Percentiles rank a stretch among this genome's conserved stretches.
Conservation (phyloP, 2,113 vertebrate genomes). For the Podilymbus podiceps region DNA sequence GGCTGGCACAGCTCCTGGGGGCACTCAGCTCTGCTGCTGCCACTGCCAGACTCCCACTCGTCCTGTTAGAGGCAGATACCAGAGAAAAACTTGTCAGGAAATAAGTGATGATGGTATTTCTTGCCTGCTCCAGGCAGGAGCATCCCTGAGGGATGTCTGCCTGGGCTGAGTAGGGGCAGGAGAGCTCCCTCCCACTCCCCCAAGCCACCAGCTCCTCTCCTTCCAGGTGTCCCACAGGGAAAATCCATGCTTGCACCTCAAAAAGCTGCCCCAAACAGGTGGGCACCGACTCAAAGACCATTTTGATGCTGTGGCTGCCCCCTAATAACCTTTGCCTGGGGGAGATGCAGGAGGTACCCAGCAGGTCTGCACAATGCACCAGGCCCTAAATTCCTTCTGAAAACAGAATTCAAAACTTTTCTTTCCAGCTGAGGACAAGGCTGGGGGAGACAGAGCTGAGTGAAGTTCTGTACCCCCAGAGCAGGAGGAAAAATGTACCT, state of each 20-base stretch:
- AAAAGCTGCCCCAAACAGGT: not conserved
- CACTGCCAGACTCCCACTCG: not conserved
- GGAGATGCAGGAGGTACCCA: not conserved
- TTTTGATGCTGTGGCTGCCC: not conserved
- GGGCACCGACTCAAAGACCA: not conserved
- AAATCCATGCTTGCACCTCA: not conserved
- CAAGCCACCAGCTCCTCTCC: not conserved
- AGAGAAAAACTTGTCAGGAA: not conserved
- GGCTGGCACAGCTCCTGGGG: not conserved
- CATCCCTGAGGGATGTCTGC: not conserved
- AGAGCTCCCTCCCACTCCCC: fast-evolving
- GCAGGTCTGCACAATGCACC: not conserved
- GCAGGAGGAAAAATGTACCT: not conserved
- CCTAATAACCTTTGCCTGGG: not conserved
- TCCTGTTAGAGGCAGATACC: not conserved
- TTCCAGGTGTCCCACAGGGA: not conserved
- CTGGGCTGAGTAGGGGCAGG: not conserved
- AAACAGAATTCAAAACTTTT: not conserved
- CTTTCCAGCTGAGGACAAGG: not conserved
- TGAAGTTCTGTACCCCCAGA: not conserved
- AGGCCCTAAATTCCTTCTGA: not conserved
- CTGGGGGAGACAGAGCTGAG: not conserved
- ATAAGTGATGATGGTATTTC: not conserved
- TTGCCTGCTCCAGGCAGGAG: not conserved
- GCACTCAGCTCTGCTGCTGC: not conserved